Conservation (phyloP, 2,888 invertebrate genomes). For the Bimastos eiseni region DNA sequence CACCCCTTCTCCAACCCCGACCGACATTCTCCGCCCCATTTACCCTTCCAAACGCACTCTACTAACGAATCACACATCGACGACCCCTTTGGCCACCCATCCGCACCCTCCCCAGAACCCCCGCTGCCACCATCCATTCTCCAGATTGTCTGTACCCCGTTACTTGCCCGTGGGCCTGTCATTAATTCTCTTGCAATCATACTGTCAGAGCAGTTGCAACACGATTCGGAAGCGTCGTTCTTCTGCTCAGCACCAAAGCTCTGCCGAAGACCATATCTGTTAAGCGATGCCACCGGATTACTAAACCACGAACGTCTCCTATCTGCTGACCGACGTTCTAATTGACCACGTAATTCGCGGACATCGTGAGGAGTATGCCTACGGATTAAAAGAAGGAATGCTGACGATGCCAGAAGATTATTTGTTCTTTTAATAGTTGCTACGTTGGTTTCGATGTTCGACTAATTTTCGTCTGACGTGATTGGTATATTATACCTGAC, state of each 20-base stretch:
- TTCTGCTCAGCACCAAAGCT: not conserved
- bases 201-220: conserved; percentile 13
- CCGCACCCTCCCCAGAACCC: not conserved
- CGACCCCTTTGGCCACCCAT: not conserved
- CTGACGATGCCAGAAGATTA: not conserved
- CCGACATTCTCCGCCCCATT: not conserved
- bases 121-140: too few species aligned
- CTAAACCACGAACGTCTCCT: not conserved
- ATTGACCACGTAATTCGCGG: not conserved
- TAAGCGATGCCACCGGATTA: not conserved
- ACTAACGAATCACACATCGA: not conserved
- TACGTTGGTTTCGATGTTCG: too few species aligned
- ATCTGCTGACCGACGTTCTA: not conserved
- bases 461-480: not conserved
- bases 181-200: not conserved
- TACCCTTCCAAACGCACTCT: not conserved
- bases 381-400: not conserved
- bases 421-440: not conserved
- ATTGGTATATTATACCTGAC: not conserved
- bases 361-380: not conserved
- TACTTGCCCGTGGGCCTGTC: conserved; percentile 13
- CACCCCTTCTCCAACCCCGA: not conserved
- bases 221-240: not conserved
- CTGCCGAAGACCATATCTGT: not conserved
- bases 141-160: not conserved